Evolutionary conservation across 2,113 vertebrate species (phyloP).

Genomic region (Calypte anna): DNA sequence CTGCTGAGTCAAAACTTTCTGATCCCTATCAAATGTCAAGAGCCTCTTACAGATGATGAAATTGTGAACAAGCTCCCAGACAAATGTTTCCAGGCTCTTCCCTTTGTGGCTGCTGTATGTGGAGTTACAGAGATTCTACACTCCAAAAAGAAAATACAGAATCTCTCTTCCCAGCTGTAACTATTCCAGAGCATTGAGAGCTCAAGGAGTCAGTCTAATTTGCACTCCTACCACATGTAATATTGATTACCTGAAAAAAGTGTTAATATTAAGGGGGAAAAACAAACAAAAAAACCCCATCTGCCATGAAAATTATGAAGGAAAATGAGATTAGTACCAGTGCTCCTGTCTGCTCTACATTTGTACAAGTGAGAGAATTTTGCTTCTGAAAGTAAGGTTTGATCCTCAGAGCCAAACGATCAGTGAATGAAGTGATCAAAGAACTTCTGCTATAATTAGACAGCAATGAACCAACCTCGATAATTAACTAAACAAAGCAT

Average conservation of each 20-base stretch:
- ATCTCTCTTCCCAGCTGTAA: not conserved
- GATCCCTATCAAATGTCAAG: not conserved
- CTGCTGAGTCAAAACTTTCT: not conserved
- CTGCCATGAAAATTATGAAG: not conserved
- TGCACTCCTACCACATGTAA: not conserved
- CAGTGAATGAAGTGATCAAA: not conserved
- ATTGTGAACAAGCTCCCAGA: not conserved
- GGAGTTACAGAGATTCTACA: not conserved
- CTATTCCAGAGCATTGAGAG: not conserved
- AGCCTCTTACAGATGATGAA: not conserved
- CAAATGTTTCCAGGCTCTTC: not conserved
- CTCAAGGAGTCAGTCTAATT: not conserved
- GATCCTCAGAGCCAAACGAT: not conserved
- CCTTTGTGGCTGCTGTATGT: not conserved
- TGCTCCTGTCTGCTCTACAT: not conserved
- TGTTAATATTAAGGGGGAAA: not conserved
- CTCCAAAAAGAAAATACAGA: not conserved
- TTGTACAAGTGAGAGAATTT: not conserved
- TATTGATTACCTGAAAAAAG: not conserved
- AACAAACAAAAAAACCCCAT: not conserved
- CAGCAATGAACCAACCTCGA: not conserved
- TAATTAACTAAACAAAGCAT: slow-evolving; percentile 46
- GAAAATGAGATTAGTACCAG: not conserved
- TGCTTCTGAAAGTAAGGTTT: not conserved
- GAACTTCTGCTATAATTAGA: slow-evolving; percentile 3